A percentile compares a stretch with the other conserved stretches of the same genome.
These are phyloP conservation scores for Entosphenus tridentatus DNA, from an alignment of 2,113 vertebrate species.

Conservation along the genomic window DNA sequence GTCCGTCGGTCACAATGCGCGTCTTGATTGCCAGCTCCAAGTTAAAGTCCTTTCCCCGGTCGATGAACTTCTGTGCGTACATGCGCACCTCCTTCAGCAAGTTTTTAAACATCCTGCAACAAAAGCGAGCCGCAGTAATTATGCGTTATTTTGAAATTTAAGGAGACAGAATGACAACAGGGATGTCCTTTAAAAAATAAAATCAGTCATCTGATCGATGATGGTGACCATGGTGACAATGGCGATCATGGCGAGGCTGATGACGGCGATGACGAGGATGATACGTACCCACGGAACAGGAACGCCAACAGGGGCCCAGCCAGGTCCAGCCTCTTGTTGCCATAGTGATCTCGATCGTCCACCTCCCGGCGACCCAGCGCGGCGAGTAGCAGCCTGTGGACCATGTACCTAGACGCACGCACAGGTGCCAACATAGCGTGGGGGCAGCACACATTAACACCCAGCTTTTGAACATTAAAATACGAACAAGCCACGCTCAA, in stretches of 20 bases:
- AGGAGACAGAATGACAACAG: too few species aligned
- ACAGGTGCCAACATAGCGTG: too few species aligned
- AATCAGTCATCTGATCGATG: too few species aligned
- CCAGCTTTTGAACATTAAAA: neutral
- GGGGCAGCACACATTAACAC: too few species aligned
- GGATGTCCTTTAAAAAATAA: too few species aligned
- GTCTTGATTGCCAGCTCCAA: slow-evolving; percentile 93
- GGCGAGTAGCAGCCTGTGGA: slow-evolving; percentile 67
- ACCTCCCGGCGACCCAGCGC: slow-evolving; percentile 77
- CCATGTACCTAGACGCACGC: slow-evolving; percentile 57
- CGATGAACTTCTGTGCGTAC: slow-evolving; percentile 94
- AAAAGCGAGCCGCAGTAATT: too few species aligned
- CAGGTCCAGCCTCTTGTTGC: slow-evolving; percentile 96
- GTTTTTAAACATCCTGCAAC: slow-evolving; percentile 87
- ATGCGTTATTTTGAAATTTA: too few species aligned
- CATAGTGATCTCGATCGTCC: slow-evolving; percentile 96
- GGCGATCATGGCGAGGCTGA: too few species aligned
- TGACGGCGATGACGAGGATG: neutral
- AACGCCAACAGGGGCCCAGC: slow-evolving; percentile 79
- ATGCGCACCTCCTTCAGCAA: slow-evolving; percentile 92
- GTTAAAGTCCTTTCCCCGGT: slow-evolving; percentile 90
- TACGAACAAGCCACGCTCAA: slow-evolving; percentile 3
- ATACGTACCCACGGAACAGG: slow-evolving; percentile 67
- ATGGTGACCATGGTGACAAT: too few species aligned
- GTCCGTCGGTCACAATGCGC: slow-evolving; percentile 80